A percentile compares a stretch with the other conserved stretches of the same genome.
These are phyloP conservation scores for Galleria mellonella DNA, from an alignment of 1,140 invertebrate species.

Conservation along the genomic window DNA sequence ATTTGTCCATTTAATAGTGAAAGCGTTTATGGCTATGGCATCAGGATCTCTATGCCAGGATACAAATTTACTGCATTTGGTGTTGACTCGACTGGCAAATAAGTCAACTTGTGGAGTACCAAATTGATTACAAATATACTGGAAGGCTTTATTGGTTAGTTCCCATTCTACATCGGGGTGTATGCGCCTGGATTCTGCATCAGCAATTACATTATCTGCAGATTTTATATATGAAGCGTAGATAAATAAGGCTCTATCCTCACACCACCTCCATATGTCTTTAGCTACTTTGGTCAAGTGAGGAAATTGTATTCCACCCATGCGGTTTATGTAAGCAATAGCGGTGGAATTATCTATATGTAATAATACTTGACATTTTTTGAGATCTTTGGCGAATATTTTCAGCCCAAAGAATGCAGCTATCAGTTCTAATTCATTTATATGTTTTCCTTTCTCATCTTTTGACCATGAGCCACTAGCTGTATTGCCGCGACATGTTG, in stretches of 20 bases:
- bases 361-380: not conserved
- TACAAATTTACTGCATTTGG: not conserved
- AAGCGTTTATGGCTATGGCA: not conserved
- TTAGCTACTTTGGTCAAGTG: not conserved
- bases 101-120: not conserved
- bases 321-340: not conserved
- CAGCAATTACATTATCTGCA: not conserved
- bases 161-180: conserved; percentile 5
- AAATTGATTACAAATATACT: not conserved
- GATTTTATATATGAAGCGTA: conserved; percentile 5
- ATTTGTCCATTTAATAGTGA: not conserved
- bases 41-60: conserved; percentile 1
- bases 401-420: conserved; percentile 1
- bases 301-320: conserved; percentile 1
- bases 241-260: not conserved
- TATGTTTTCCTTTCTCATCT: not conserved
- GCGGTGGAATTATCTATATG: not conserved
- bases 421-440: conserved; percentile 3
- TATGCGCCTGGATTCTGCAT: not conserved
- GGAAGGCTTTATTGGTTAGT: not conserved
- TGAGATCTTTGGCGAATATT: not conserved
- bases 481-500: not conserved
- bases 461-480: not conserved
- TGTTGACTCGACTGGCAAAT: not conserved
- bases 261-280: conserved; percentile 2